A percentile compares a stretch with the other conserved stretches of the same genome.
phyloP scores from a whole-genome alignment of 2,113 vertebrate genomes.

The Salvelinus fontinalis region DNA sequence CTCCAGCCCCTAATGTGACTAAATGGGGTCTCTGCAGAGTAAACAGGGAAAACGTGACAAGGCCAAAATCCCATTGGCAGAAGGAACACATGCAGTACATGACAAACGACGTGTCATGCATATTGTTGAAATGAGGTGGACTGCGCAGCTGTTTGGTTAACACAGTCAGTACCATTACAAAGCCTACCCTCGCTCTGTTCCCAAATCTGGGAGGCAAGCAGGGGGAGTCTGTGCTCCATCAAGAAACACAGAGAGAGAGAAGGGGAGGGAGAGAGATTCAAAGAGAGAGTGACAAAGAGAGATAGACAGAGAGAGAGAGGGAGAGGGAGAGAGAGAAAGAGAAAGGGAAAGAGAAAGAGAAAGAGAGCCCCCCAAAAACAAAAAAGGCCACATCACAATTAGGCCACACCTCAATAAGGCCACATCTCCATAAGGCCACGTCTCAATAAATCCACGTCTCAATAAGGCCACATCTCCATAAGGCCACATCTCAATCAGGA shows the following conservation, averaged over 20 bases:
- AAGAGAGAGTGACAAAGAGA: too few species aligned
- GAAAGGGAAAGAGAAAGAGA: not conserved
- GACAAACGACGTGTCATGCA: constrained; percentile 66
- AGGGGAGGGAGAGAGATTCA: too few species aligned
- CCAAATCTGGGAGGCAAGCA: constrained; percentile 9
- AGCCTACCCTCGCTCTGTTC: constrained; percentile 31
- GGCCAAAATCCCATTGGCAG: constrained; percentile 62
- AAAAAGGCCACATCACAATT: constrained; percentile 16
- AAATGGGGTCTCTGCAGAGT: constrained; percentile 22
- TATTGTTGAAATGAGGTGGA: constrained; percentile 37
- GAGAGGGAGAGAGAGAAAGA: not conserved
- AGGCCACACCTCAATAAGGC: constrained; percentile 21
- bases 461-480: constrained; percentile 29
- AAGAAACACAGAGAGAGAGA: not conserved
- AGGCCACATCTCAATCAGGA: constrained; percentile 17
- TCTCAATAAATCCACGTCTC: constrained; percentile 11
- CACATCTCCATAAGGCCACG: not conserved
- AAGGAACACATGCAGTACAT: constrained; percentile 46
- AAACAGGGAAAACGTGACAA: constrained; percentile 32
- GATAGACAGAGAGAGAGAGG: not conserved
- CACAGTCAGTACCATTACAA: constrained; percentile 58
- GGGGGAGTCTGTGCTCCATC: constrained; percentile 11
- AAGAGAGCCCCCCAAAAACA: not conserved
- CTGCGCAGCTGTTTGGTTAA: constrained; percentile 54
- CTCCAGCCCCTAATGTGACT: constrained; percentile 12